phyloP scores from a whole-genome alignment of 2,797 vertebrate genomes.

The Toxotes lorentzi region DNA sequence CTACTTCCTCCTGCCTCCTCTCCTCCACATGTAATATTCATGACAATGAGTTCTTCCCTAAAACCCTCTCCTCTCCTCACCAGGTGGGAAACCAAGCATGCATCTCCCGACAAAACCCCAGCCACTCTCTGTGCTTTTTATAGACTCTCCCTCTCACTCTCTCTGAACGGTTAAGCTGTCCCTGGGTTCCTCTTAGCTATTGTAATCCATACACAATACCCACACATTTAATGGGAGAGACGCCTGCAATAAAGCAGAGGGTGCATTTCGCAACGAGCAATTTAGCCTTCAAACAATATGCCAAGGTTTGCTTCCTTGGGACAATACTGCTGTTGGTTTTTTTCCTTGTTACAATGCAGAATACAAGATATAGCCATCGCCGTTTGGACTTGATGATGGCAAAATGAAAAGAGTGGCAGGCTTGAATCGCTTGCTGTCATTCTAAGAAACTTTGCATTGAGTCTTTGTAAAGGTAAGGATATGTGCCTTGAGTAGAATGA shows the following conservation, averaged over 20 bases:
- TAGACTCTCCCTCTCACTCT: conserved; percentile 67
- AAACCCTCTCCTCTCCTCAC: conserved; percentile 62
- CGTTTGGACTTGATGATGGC: conserved; percentile 46
- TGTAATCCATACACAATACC: conserved; percentile 82
- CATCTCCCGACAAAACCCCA: conserved; percentile 62
- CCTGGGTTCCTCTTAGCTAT: conserved; percentile 80
- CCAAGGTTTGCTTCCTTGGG: conserved; percentile 66
- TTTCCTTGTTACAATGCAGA: conserved; percentile 46
- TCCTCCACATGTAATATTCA: conserved; percentile 68
- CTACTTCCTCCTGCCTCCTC: conserved; percentile 53
- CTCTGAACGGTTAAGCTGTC: conserved; percentile 75
- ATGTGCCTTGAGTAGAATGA: conserved; percentile 22
- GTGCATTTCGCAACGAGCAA: conserved; percentile 73
- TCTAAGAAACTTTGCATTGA: conserved; percentile 24
- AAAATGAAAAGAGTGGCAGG: conserved; percentile 43
- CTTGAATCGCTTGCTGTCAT: conserved; percentile 13
- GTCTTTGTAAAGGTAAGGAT: conserved; percentile 40
- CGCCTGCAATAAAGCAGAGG: conserved; percentile 73
- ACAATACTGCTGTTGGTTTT: conserved; percentile 59
- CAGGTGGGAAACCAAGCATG: conserved; percentile 70
- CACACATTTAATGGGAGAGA: conserved; percentile 76
- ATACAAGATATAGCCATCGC: conserved; percentile 46
- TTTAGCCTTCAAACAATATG: conserved; percentile 79
- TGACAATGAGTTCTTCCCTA: conserved; percentile 53
- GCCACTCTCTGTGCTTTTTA: conserved; percentile 70